These are phyloP conservation scores for Cromileptes altivelis DNA, from an alignment of 2,113 vertebrate genomes.

Conservation along the genomic window DNA sequence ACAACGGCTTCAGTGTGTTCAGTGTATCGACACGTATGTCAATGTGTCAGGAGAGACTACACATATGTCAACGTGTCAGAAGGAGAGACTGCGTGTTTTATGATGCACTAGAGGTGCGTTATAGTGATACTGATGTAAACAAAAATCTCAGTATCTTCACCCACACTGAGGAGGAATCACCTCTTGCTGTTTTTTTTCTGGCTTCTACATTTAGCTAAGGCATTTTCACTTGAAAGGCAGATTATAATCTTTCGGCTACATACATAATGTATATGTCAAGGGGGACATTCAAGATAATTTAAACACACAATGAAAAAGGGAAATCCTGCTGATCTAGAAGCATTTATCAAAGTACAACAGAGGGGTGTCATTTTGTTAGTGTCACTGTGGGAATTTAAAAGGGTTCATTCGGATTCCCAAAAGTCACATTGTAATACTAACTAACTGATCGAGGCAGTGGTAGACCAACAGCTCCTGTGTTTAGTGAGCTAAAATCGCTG, in stretches of 20 bases:
- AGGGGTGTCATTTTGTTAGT: no score
- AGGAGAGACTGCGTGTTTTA: not conserved
- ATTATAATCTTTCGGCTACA: not conserved
- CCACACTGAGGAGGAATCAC: not conserved
- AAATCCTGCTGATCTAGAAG: no score
- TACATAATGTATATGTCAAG: no score
- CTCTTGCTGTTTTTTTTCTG: not conserved
- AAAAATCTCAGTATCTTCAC: constrained; percentile 7
- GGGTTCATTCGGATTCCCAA: no score
- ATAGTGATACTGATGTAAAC: not conserved
- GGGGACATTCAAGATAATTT: not conserved
- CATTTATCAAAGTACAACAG: no score
- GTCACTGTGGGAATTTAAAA: no score
- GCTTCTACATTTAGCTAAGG: not conserved
- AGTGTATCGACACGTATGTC: not conserved
- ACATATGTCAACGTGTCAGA: constrained; percentile 12
- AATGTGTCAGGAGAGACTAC: not conserved
- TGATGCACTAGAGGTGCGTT: not conserved
- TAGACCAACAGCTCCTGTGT: no score
- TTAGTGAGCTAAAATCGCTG: no score
- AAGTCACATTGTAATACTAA: no score
- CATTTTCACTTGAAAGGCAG: not conserved
- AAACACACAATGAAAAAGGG: not conserved
- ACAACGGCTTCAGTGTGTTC: not conserved
- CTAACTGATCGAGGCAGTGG: no score